A percentile compares a stretch with the other conserved stretches of the same genome.
Evolutionary conservation across 2,797 vertebrate species (phyloP).

Genomic region (Vultur gryphus): DNA sequence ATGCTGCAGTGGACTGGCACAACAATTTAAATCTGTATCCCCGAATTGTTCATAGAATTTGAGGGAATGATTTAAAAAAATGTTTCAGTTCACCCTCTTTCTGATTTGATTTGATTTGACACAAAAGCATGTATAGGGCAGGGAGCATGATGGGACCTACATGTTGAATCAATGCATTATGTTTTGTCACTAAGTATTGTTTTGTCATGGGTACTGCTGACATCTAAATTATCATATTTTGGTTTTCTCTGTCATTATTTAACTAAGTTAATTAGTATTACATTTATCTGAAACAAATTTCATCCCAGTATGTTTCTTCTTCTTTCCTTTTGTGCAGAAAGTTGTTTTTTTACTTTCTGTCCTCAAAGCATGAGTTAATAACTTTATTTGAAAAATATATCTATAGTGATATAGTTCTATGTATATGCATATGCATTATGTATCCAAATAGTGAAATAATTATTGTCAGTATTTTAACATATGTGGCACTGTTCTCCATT

Average conservation of each 20-base stretch:
- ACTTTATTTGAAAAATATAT: background rate
- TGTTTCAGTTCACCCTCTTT: background rate
- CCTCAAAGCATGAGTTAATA: background rate
- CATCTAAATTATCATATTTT: background rate
- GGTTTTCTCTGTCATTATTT: background rate
- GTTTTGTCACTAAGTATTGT: background rate
- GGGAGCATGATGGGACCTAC: background rate
- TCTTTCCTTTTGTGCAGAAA: background rate
- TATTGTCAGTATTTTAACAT: background rate
- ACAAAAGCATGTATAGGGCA: background rate
- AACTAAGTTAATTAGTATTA: background rate
- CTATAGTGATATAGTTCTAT: background rate
- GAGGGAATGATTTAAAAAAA: background rate
- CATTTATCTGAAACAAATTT: background rate
- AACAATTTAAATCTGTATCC: background rate
- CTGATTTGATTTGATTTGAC: background rate
- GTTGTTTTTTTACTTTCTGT: accelerated
- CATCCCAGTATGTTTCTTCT: background rate
- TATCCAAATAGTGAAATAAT: background rate
- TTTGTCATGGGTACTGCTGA: background rate
- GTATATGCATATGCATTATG: background rate
- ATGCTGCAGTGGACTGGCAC: background rate
- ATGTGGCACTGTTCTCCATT: background rate
- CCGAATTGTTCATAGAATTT: background rate
- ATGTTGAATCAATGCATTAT: background rate